These are phyloP conservation scores for Vanacampus margaritifer DNA, from an alignment of 2,113 vertebrate species.

Conservation along the genomic window DNA sequence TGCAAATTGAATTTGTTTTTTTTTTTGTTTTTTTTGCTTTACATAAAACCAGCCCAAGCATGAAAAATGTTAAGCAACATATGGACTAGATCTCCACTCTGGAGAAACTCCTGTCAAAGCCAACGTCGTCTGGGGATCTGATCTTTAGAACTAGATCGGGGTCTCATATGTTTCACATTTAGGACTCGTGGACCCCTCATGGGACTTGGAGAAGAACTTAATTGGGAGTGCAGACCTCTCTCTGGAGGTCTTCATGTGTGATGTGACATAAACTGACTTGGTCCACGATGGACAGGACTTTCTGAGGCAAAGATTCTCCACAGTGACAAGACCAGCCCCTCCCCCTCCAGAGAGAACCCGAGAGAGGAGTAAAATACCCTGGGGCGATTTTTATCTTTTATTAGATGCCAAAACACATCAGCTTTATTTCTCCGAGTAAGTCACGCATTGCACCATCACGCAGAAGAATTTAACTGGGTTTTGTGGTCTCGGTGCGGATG, in stretches of 20 bases:
- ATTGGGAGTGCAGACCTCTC: conserved; percentile 6
- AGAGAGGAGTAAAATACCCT: conserved; percentile 18
- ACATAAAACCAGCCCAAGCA: neutral
- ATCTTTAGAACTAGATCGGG: conserved; percentile 23
- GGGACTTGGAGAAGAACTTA: neutral
- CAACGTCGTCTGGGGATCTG: conserved; percentile 27
- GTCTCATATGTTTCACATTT: conserved; percentile 47
- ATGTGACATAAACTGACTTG: conserved; percentile 5
- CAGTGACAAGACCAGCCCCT: conserved; percentile 20
- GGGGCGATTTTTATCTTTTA: conserved; percentile 35
- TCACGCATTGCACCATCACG: conserved; percentile 8
- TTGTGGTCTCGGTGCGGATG: conserved; percentile 9
- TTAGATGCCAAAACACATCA: conserved; percentile 35
- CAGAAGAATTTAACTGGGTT: conserved; percentile 15
- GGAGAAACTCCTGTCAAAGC: conserved; percentile 13
- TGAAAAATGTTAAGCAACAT: conserved; percentile 17
- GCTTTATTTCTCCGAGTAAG: conserved; percentile 23
- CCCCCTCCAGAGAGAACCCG: conserved; percentile 7
- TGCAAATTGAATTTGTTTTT: too few species aligned
- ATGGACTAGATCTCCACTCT: conserved; percentile 24
- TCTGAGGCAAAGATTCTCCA: conserved; percentile 19
- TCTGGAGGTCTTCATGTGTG: conserved; percentile 9
- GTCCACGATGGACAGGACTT: neutral
- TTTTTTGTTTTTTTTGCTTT: neutral
- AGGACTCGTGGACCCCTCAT: neutral